These are phyloP conservation scores for Microtus richardsoni DNA, from an alignment of 2,113 vertebrate genomes.

Conservation along the genomic window DNA sequence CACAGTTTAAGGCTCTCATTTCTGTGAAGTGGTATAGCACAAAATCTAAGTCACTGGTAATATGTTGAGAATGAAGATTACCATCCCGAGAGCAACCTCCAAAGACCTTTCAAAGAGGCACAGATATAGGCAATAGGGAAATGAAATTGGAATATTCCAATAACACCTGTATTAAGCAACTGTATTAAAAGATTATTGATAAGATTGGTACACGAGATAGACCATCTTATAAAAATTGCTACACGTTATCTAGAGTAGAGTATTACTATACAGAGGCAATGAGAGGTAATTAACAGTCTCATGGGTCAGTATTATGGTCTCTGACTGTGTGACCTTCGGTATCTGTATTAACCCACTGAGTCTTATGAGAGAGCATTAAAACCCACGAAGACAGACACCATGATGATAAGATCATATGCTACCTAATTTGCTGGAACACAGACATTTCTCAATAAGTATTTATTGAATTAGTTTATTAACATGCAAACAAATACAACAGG, in stretches of 20 bases:
- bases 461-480: neutral
- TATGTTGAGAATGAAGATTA: neutral
- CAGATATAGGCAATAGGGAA: neutral
- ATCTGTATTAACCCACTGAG: neutral
- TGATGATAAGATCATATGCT: conserved; percentile 3
- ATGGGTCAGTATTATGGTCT: neutral
- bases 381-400: neutral
- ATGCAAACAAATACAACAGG: neutral
- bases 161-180: neutral
- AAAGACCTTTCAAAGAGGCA: neutral
- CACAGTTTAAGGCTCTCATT: neutral
- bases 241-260: neutral
- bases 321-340: neutral
- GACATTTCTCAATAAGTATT: neutral
- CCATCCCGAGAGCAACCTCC: neutral
- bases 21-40: neutral
- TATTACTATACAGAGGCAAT: neutral
- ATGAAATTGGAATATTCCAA: neutral
- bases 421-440: neutral
- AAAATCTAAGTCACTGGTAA: neutral
- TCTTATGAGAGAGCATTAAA: neutral
- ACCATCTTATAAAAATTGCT: neutral
- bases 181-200: neutral
- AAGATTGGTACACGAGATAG: neutral
- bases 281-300: neutral